phyloP scores from a whole-genome alignment of 1,140 invertebrate genomes.

The Schlechtendalia chinensis region DNA sequence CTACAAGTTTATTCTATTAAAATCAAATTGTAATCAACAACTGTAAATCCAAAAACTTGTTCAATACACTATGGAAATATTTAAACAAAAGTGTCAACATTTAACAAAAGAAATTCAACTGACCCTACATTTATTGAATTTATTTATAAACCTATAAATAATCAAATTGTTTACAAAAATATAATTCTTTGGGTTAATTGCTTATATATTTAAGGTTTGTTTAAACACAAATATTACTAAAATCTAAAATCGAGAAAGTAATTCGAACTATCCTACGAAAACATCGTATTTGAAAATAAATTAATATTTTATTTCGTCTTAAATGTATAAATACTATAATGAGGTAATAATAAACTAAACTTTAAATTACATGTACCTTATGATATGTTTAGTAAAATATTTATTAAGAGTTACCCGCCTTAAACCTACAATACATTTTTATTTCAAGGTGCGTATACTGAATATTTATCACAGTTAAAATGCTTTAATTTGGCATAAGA shows the following conservation, averaged over 20 bases:
- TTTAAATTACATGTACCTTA: neutral
- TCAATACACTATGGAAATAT: too few species aligned
- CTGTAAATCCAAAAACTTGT: too few species aligned
- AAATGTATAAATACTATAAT: slow-evolving; percentile 8
- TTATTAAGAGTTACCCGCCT: neutral
- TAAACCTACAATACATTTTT: neutral
- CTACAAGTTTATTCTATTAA: too few species aligned
- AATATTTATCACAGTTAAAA: slow-evolving; percentile 36
- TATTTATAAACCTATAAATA: too few species aligned
- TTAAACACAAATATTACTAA: neutral
- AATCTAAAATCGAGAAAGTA: neutral
- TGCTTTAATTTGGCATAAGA: slow-evolving; percentile 38
- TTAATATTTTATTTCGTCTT: neutral
- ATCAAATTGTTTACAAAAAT: neutral
- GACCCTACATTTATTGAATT: too few species aligned
- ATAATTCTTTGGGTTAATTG: neutral
- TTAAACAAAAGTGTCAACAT: too few species aligned
- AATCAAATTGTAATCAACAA: too few species aligned
- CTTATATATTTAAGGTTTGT: neutral
- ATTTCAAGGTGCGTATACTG: slow-evolving; percentile 16
- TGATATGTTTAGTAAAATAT: slow-evolving; percentile 10
- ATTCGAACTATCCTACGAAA: neutral
- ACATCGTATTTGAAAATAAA: neutral
- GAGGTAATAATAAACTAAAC: neutral
- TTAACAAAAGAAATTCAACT: too few species aligned